These are phyloP conservation scores for Drosophila eugracilis DNA, from an alignment of 1,140 invertebrate species.

Conservation along the genomic window DNA sequence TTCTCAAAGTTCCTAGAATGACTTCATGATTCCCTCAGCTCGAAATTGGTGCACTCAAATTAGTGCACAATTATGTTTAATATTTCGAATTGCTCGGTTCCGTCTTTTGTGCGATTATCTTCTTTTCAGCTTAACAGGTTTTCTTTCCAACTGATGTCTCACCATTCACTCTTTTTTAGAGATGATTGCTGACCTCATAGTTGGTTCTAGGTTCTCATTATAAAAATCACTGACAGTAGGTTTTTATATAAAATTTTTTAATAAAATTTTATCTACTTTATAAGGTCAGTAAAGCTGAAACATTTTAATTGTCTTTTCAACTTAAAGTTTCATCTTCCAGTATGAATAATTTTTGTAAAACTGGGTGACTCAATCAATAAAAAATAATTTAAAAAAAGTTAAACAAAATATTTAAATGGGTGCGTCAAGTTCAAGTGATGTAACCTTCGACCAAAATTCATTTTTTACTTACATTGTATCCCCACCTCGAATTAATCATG, in stretches of 20 bases:
- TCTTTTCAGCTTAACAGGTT: slow-evolving; percentile 12
- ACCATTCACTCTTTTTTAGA: slow-evolving; percentile 7
- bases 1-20: slow-evolving; percentile 6
- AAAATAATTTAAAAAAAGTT: neutral
- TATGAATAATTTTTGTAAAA: too few relatives aligned
- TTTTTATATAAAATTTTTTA: neutral
- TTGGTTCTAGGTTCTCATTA: neutral
- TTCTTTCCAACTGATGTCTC: slow-evolving; percentile 10
- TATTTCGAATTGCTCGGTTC: slow-evolving; percentile 29
- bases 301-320: too few relatives aligned
- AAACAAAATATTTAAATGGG: slow-evolving; percentile 9
- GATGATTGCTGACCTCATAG: slow-evolving; percentile 37
- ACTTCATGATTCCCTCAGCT: slow-evolving; percentile 5
- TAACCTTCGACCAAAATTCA: slow-evolving; percentile 2
- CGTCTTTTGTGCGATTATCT: slow-evolving; percentile 17
- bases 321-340: too few relatives aligned
- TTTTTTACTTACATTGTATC: slow-evolving; percentile 3
- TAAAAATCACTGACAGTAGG: neutral
- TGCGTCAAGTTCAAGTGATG: slow-evolving; percentile 13
- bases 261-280: neutral
- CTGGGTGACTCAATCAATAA: slow-evolving; percentile 6
- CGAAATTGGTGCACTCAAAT: slow-evolving; percentile 5
- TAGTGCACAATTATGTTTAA: slow-evolving; percentile 37
- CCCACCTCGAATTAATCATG: slow-evolving; percentile 32
- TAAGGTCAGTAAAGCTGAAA: too few relatives aligned